These are phyloP conservation scores for Simalia tracyae DNA, from an alignment of 2,797 vertebrate genomes.

Conservation along the genomic window DNA sequence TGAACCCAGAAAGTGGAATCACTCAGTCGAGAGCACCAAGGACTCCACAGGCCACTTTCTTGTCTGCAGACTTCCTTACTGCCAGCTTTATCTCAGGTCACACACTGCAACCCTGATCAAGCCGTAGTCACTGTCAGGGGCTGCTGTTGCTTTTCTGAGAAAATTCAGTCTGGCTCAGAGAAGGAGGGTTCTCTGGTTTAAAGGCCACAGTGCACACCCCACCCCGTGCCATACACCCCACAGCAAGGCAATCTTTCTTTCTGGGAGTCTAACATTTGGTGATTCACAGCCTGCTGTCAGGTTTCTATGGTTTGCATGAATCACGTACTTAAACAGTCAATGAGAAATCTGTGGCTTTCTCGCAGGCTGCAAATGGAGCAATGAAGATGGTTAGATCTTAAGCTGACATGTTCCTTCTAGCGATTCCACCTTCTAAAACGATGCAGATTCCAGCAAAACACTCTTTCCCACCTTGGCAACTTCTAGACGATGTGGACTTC, in stretches of 20 bases:
- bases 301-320: constrained; percentile 48
- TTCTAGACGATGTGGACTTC: no score
- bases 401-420: constrained; percentile 18
- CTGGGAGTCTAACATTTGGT: constrained; percentile 38
- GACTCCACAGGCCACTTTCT: no score
- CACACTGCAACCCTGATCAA: constrained; percentile 12
- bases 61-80: neutral
- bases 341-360: neutral
- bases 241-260: constrained; percentile 36
- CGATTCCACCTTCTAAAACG: constrained; percentile 20
- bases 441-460: constrained; percentile 36
- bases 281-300: constrained; percentile 58
- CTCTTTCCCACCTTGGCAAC: no score
- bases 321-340: constrained; percentile 53
- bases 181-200: constrained; percentile 48
- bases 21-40: no score
- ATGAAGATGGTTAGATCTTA: constrained; percentile 13
- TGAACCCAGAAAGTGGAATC: no score
- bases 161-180: constrained; percentile 59
- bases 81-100: constrained; percentile 13
- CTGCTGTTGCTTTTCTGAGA: constrained; percentile 49
- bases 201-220: neutral
- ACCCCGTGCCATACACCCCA: constrained; percentile 18
- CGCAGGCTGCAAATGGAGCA: neutral
- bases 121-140: constrained; percentile 50